Conservation (phyloP, 2,797 vertebrate species). For the Sebastes cheni region DNA sequence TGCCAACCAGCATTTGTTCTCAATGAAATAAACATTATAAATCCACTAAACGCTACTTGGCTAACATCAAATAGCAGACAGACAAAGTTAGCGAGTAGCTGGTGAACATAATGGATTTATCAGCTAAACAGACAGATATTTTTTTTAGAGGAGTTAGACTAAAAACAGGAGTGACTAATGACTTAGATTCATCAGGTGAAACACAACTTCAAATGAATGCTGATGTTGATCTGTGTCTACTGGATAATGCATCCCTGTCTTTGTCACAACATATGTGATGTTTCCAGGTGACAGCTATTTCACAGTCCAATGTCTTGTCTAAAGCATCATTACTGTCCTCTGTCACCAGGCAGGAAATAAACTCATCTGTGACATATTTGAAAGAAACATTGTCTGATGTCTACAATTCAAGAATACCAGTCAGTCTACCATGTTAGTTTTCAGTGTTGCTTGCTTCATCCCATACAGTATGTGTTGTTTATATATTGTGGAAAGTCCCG, state of each 20-base stretch:
- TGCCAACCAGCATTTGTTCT: neutral
- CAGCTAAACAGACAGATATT: neutral
- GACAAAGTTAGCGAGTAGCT: neutral
- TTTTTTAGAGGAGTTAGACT: neutral
- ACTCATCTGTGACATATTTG: neutral
- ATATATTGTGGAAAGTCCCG: conserved; percentile 21
- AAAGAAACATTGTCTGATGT: neutral
- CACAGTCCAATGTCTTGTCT: neutral
- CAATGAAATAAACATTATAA: neutral
- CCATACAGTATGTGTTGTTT: conserved; percentile 31
- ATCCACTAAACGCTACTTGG: neutral
- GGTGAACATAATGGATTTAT: neutral
- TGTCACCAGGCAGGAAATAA: neutral
- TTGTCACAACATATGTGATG: too few species aligned
- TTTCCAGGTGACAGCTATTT: neutral
- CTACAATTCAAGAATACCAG: neutral
- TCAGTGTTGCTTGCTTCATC: conserved; percentile 17
- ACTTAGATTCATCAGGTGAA: neutral
- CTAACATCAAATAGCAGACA: neutral
- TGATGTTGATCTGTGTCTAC: neutral
- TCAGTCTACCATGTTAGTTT: neutral
- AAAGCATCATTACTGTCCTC: neutral
- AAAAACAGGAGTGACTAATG: neutral
- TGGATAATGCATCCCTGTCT: neutral
- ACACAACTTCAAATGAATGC: neutral